Conservation (phyloP, 2,888 invertebrate genomes). For the Xiphydria camelus region DNA sequence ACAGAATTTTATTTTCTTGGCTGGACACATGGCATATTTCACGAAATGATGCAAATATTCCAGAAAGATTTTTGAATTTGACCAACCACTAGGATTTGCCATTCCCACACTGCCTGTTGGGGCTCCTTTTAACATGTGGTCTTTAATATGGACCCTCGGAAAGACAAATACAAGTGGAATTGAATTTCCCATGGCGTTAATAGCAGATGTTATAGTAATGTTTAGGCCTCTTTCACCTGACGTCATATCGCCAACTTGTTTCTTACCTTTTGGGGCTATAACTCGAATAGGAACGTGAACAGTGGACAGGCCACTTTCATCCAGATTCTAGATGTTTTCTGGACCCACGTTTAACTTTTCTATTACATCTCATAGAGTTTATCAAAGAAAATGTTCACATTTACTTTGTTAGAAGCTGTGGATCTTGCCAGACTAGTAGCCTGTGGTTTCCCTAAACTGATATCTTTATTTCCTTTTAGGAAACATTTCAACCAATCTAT, state of each 20-base stretch:
- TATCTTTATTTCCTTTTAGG: no score
- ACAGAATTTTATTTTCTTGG: conserved; percentile 28
- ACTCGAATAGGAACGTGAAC: conserved; percentile 46
- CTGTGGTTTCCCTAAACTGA: no score
- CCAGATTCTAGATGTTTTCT: conserved; percentile 48
- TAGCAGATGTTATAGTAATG: conserved; percentile 36
- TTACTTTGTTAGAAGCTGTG: no score
- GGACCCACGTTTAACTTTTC: no score
- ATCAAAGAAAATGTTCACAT: no score
- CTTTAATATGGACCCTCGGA: conserved; percentile 38
- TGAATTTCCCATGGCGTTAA: conserved; percentile 41
- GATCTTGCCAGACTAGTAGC: no score
- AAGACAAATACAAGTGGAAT: conserved; percentile 47
- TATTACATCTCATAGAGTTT: no score
- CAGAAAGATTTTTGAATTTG: conserved; percentile 33
- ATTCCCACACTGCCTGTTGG: conserved; percentile 42
- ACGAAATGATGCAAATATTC: conserved; percentile 35
- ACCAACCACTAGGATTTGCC: conserved; percentile 38
- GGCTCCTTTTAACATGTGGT: conserved; percentile 37
- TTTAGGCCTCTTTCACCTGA: conserved; percentile 46
- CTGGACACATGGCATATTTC: conserved; percentile 32
- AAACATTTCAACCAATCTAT: no score
- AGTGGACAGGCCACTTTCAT: conserved; percentile 49
- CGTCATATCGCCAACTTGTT: conserved; percentile 48
- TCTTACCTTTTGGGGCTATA: conserved; percentile 42